phyloP scores from a whole-genome alignment of 1,140 invertebrate genomes.

The Drosophila rhopaloa region DNA sequence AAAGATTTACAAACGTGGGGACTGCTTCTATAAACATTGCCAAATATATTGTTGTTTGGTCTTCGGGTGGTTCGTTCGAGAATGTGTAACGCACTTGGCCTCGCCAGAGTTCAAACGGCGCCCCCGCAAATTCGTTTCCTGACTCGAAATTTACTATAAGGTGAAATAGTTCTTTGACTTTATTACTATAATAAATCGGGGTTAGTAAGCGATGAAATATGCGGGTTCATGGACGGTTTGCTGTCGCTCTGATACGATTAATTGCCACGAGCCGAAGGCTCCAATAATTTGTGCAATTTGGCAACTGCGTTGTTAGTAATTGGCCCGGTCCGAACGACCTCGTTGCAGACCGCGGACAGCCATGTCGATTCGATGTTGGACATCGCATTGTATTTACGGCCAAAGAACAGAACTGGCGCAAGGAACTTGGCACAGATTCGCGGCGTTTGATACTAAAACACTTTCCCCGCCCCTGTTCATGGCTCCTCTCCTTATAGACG shows the following conservation, averaged over 20 bases:
- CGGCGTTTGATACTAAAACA: conserved; percentile 47
- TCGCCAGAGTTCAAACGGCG: conserved; percentile 55
- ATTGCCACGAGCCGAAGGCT: conserved; percentile 56
- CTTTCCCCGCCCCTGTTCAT: not conserved
- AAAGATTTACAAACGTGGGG: conserved; percentile 44
- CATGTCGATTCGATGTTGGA: conserved; percentile 71
- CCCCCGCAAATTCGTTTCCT: conserved; percentile 3
- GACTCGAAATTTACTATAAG: conserved; percentile 2
- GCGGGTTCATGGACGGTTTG: conserved; percentile 13
- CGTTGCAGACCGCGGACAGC: conserved; percentile 52
- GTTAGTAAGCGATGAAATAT: conserved; percentile 23
- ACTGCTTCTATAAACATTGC: conserved; percentile 10
- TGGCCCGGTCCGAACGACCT: conserved; percentile 42
- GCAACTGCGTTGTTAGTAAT: conserved; percentile 78
- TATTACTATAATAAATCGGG: conserved; percentile 1
- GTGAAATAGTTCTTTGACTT: not conserved
- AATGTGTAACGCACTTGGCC: conserved; percentile 21
- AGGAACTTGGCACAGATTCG: conserved; percentile 76
- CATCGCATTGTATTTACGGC: conserved; percentile 42
- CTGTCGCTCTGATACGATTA: conserved; percentile 41
- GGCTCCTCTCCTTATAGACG: not conserved
- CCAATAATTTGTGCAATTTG: conserved; percentile 69
- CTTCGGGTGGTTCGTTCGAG: not conserved
- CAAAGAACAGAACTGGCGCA: conserved; percentile 59
- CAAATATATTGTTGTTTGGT: conserved; percentile 9